A percentile compares a stretch with the other conserved stretches of the same genome.
These are phyloP conservation scores for Cuculus canorus DNA, from an alignment of 2,797 vertebrate genomes.

Conservation along the genomic window DNA sequence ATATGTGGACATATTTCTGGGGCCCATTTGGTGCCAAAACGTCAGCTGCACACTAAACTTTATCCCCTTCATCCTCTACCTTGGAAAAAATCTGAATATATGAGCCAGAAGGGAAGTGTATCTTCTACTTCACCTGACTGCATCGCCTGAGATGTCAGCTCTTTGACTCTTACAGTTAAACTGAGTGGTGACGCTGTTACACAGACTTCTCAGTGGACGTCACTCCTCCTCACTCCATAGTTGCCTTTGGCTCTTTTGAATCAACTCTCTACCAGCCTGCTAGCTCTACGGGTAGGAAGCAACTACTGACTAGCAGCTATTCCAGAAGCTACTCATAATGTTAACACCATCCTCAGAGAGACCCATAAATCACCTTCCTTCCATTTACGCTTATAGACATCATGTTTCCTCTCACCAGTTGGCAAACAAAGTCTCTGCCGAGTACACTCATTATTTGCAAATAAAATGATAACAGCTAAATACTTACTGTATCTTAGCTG, in stretches of 20 bases:
- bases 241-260: background rate
- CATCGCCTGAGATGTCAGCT: background rate
- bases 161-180: background rate
- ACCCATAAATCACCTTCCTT: background rate
- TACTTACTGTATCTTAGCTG: background rate
- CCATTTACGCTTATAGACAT: background rate
- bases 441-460: constrained; percentile 19
- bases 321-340: background rate
- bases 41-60: background rate
- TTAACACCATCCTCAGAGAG: background rate
- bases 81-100: background rate
- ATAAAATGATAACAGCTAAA: background rate
- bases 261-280: background rate
- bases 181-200: background rate
- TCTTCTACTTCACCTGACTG: background rate
- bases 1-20: background rate
- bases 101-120: background rate
- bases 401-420: background rate
- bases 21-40: background rate
- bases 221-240: background rate
- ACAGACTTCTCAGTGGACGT: background rate
- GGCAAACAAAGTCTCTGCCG: background rate
- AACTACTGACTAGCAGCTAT: background rate
- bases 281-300: background rate
- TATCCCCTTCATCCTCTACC: background rate